phyloP scores from a whole-genome alignment of 2,113 vertebrate genomes.

The Caranx melampygus region DNA sequence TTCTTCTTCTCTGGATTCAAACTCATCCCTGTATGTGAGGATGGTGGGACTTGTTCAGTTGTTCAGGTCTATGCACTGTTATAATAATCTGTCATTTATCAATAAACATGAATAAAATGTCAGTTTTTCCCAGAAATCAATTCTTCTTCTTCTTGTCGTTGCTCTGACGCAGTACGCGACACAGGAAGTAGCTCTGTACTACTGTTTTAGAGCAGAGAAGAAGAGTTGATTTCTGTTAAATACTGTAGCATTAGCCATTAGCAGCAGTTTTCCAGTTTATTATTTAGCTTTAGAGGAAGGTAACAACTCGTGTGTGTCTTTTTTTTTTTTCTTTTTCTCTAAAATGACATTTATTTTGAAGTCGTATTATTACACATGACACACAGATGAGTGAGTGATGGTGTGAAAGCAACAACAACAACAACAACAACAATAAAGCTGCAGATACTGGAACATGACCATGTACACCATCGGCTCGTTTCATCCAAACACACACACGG shows the following conservation, averaged over 20 bases:
- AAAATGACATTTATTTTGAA: constrained; percentile 54
- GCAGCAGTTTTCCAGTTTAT: too few relatives aligned
- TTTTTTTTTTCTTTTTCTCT: constrained; percentile 14
- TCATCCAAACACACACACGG: constrained; percentile 82
- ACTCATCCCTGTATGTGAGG: not conserved
- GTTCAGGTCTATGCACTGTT: too few relatives aligned
- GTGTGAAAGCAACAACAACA: constrained; percentile 41
- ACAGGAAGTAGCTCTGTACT: too few relatives aligned
- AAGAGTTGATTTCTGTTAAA: too few relatives aligned
- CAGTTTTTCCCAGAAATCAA: too few relatives aligned
- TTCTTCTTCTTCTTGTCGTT: too few relatives aligned
- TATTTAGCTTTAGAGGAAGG: not conserved
- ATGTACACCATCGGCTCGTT: constrained; percentile 18
- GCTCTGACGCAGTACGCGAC: too few relatives aligned
- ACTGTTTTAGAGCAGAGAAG: too few relatives aligned
- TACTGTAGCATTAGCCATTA: too few relatives aligned
- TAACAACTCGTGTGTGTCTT: not conserved
- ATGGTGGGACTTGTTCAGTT: not conserved
- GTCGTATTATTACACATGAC: constrained; percentile 25
- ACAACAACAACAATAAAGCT: constrained; percentile 35
- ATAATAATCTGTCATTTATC: too few relatives aligned
- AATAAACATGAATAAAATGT: too few relatives aligned
- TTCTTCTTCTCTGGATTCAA: not conserved
- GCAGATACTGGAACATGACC: not conserved
- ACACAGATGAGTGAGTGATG: constrained; percentile 22